Base-by-base conservation (phyloP, 1,140 invertebrate genomes). In the Hestina assimilis region DNA sequence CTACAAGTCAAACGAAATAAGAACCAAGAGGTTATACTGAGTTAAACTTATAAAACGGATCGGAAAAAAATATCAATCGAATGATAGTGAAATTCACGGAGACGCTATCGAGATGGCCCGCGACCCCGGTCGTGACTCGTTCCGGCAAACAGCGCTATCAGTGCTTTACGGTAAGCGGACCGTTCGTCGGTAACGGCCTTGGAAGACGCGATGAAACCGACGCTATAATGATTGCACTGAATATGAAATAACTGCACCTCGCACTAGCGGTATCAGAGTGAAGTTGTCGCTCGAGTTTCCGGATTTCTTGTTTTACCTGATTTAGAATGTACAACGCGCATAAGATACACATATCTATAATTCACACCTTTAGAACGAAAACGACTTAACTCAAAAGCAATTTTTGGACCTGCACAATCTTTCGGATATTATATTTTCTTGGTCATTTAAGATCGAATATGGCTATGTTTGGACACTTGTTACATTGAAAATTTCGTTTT, bases 131-230 rank as follows among this genome's bases (percentile, higher is more conserved):
- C 69, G 79, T 79, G 74, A 79, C 74, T 73, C 53, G 69, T 52
- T 45, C 58, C 57, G 62, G 61, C n/a, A n/a, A n/a, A n/a, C n/a
- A n/a, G n/a, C n/a, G n/a, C n/a, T 63, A 50, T 53, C 60, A 52
- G 45, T 52, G 64, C 60, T 55, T 43, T 55, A 54, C 73, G 61
- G 72, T 79, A 74, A 71, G 59, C 69, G 60, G 62, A 79, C 71
- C 75, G 80, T 79, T 75, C 52, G 63, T 66, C 48, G 47, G 43
- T 20, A 23, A 54, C 53, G 61, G 35, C 61, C 58, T 60, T 61
- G 60, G 19, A 47, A 53, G 52, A 51, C 56, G 41, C 40, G 28
- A 35, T 26, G 35, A 42, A 6, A 43, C 52, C 21, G 47, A 38
- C 51, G 41, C 61, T 24, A 54, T 59, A 59, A 46, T 31, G 48